Percentiles rank a stretch among this genome's conserved stretches.
phyloP scores from a whole-genome alignment of 35 echinoderm and acorn worm genomes.

The Heliocidaris erythrogramma region DNA sequence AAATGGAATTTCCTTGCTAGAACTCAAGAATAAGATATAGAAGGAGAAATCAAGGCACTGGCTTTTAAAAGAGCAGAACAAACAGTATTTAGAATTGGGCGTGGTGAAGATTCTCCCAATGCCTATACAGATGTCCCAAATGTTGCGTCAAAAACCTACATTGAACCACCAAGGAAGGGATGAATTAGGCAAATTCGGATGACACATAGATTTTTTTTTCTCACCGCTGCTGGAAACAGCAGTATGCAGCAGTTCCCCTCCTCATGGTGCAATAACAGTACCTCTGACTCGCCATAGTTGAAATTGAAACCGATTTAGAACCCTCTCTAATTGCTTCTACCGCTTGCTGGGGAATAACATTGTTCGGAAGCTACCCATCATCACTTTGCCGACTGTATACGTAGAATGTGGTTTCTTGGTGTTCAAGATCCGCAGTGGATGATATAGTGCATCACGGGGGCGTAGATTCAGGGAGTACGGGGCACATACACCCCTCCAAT shows the following conservation, averaged over 20 bases:
- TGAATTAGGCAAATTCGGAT: not conserved
- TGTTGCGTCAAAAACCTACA: not conserved
- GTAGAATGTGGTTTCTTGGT: not conserved
- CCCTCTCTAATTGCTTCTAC: not conserved
- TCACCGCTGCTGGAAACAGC: not conserved
- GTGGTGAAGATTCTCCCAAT: not conserved
- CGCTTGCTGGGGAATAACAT: not conserved
- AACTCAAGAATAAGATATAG: too few relatives aligned
- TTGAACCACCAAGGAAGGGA: not conserved
- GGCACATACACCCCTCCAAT: too few relatives aligned
- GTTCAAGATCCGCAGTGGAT: not conserved
- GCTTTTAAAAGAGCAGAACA: too few relatives aligned
- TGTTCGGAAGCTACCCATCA: not conserved
- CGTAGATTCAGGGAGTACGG: too few relatives aligned
- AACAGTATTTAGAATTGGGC: not conserved
- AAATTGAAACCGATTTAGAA: constrained; percentile 2
- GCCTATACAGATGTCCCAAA: not conserved
- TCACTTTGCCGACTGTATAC: not conserved
- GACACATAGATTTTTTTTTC: not conserved
- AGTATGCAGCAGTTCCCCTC: not conserved
- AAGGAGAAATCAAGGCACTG: too few relatives aligned
- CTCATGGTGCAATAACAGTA: not conserved
- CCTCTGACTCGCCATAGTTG: not conserved
- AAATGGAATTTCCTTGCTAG: too few relatives aligned
- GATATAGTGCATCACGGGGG: too few relatives aligned